Conservation (phyloP, 2,113 vertebrate species). For the Pseudorectes ferrugineus region DNA sequence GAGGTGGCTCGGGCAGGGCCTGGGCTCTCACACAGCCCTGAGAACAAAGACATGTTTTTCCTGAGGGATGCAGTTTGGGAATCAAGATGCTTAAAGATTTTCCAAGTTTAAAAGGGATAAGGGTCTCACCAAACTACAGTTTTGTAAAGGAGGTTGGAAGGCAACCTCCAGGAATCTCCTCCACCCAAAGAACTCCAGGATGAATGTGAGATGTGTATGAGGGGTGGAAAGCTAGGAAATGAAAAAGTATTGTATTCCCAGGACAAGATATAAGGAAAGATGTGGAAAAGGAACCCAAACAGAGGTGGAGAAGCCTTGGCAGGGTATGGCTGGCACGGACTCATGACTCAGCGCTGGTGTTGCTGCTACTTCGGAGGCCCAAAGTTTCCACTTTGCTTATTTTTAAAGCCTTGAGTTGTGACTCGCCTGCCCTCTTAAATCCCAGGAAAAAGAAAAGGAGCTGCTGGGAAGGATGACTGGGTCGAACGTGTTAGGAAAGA, state of each 20-base stretch:
- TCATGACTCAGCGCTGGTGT: not conserved
- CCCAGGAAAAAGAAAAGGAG: not conserved
- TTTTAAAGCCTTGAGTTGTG: not conserved
- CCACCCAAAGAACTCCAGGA: not conserved
- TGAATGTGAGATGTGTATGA: fast-evolving
- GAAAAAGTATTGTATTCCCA: not conserved
- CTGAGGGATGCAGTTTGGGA: not conserved
- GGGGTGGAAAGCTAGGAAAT: not conserved
- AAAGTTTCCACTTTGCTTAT: not conserved
- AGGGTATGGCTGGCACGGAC: fast-evolving
- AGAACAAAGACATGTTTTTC: fast-evolving
- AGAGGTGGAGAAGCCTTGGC: not conserved
- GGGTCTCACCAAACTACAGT: not conserved
- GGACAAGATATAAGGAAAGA: not conserved
- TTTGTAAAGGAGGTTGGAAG: not conserved
- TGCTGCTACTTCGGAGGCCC: not conserved
- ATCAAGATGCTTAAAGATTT: not conserved
- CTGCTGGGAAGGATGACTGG: not conserved
- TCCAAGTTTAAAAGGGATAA: not conserved
- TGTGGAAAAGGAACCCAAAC: not conserved
- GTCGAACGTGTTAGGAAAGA: fast-evolving
- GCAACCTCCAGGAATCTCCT: not conserved
- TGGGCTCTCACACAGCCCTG: too few relatives aligned
- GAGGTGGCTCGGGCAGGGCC: not conserved
- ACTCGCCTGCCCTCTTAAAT: not conserved